phyloP scores from a whole-genome alignment of 1,140 invertebrate genomes.

The Danaus melanippus region DNA sequence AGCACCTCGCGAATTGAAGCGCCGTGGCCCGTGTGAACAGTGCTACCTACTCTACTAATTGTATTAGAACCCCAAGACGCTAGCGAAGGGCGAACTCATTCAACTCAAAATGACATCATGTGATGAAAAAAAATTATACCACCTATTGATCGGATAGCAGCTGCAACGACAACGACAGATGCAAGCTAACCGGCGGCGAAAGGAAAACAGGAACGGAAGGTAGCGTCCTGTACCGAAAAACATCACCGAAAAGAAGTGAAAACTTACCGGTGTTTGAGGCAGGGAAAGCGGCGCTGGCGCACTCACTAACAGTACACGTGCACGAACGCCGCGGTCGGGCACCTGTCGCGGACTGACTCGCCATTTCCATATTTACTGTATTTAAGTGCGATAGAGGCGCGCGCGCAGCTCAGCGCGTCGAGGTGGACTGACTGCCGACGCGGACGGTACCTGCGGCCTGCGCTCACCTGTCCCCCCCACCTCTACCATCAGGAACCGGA shows the following conservation, averaged over 20 bases:
- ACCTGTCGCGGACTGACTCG: conserved; percentile 65
- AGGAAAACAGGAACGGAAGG: conserved; percentile 33
- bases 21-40: conserved; percentile 39
- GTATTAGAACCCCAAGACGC: conserved; percentile 43
- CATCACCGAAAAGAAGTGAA: conserved; percentile 30
- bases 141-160: conserved; percentile 52
- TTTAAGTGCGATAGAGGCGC: conserved; percentile 51
- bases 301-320: conserved; percentile 70
- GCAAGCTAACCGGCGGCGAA: conserved; percentile 44
- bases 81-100: conserved; percentile 41
- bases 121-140: conserved; percentile 40
- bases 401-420: conserved; percentile 54
- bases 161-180: conserved; percentile 61
- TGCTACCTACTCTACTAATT: conserved; percentile 34
- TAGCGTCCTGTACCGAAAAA: conserved; percentile 24
- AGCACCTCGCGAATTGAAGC: conserved; percentile 49
- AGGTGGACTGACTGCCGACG: conserved; percentile 57
- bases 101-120: conserved; percentile 31
- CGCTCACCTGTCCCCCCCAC: conserved; percentile 60
- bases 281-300: conserved; percentile 49
- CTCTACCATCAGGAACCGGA: conserved; percentile 65
- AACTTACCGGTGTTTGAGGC: conserved; percentile 46
- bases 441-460: conserved; percentile 64
- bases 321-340: conserved; percentile 62
- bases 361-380: conserved; percentile 59